Conservation (phyloP, 2,113 vertebrate genomes). For the Callocephalon fimbriatum region DNA sequence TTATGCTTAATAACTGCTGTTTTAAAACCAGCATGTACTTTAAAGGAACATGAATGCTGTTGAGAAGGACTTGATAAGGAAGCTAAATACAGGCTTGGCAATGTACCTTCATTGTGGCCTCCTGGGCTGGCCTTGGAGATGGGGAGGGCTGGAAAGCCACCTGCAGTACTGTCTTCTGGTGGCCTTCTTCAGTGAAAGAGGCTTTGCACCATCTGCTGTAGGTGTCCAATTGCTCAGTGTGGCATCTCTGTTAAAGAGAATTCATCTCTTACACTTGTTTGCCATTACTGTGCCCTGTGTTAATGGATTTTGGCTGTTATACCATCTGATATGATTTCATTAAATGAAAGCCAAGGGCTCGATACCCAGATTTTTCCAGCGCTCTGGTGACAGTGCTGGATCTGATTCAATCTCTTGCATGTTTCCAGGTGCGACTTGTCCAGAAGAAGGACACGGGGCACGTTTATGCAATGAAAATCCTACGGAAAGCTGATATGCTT, state of each 20-base stretch:
- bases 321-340: fast-evolving
- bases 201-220: neutral
- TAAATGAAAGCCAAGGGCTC: neutral
- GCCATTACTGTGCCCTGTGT: fast-evolving
- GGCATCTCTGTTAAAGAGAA: neutral
- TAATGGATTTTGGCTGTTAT: too few relatives aligned
- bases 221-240: neutral
- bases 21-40: neutral
- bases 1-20: neutral
- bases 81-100: neutral
- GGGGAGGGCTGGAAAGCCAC: neutral
- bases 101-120: neutral
- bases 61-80: neutral
- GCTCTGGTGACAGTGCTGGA: neutral
- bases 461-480: constrained; percentile 98
- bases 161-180: neutral
- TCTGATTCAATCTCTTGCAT: neutral
- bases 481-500: constrained; percentile 97
- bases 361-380: fast-evolving
- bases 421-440: constrained; percentile 89
- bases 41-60: neutral
- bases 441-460: constrained; percentile 99
- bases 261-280: neutral
- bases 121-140: neutral
- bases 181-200: neutral